Evolutionary conservation across 2,113 vertebrate genomes (phyloP).

Genomic region (Todiramphus saurophagus): DNA sequence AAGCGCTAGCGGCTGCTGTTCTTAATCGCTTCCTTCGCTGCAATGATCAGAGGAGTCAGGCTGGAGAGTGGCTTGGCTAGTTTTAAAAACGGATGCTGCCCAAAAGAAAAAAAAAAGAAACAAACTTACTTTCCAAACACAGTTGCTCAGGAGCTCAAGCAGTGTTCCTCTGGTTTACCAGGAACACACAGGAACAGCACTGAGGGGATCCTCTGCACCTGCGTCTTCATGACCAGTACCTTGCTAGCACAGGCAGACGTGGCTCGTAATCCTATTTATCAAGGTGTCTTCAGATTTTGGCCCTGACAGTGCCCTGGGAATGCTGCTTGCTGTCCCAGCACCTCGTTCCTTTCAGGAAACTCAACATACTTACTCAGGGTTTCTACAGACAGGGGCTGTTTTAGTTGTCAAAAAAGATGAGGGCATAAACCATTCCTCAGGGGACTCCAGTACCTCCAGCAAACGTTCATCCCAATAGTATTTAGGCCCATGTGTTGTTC

Average conservation of each 20-base stretch:
- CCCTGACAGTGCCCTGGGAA: neutral
- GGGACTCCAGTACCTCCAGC: neutral
- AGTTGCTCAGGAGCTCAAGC: neutral
- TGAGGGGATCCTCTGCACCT: neutral
- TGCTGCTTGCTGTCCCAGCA: neutral
- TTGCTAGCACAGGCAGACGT: neutral
- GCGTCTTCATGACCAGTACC: neutral
- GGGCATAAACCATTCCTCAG: neutral
- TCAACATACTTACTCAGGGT: neutral
- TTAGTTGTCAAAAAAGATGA: neutral
- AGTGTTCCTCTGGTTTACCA: neutral
- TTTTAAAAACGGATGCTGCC: conserved; percentile 98
- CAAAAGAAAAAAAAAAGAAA: conserved; percentile 29
- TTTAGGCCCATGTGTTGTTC: neutral
- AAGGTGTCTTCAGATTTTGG: neutral
- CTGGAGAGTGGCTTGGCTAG: conserved; percentile 98
- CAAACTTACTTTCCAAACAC: neutral
- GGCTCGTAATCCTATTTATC: neutral
- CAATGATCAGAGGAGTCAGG: conserved; percentile 97
- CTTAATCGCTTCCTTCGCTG: conserved; percentile 99
- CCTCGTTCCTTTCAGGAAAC: neutral
- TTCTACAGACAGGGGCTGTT: neutral
- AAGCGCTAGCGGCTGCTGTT: conserved; percentile 93
- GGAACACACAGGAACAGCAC: neutral
- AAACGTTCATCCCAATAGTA: neutral